A percentile compares a stretch with the other conserved stretches of the same genome.
These are phyloP conservation scores for Nysson spinosus DNA, from an alignment of 2,888 invertebrate species.

Conservation along the genomic window DNA sequence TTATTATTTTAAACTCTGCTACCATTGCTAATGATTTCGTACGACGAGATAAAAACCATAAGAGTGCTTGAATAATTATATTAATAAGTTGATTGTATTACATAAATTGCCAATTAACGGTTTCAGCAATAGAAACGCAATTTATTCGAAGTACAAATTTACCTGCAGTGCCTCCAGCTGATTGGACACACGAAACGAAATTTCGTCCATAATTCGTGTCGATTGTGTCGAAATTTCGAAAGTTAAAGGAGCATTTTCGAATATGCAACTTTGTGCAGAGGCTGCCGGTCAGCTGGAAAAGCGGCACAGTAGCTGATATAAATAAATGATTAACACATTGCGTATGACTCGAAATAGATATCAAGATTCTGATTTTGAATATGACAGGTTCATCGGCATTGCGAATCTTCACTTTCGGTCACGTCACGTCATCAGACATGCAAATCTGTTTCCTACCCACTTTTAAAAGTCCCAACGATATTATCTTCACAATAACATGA, in stretches of 20 bases:
- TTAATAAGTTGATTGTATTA: slow-evolving; percentile 5
- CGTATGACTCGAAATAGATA: slow-evolving; percentile 71
- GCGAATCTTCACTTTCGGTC: neutral
- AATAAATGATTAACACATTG: slow-evolving; percentile 75
- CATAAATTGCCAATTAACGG: neutral
- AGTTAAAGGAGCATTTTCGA: slow-evolving; percentile 27
- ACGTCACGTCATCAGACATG: neutral
- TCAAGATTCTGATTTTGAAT: slow-evolving; percentile 41
- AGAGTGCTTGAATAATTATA: neutral
- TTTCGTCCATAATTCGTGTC: slow-evolving; percentile 71
- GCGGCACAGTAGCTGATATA: slow-evolving; percentile 69
- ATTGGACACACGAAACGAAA: slow-evolving; percentile 71
- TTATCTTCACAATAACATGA: slow-evolving; percentile 15
- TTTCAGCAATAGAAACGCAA: neutral
- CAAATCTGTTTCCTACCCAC: neutral
- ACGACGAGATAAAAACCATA: no score
- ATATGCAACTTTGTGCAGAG: slow-evolving; percentile 29
- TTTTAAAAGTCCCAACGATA: neutral
- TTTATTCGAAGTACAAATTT: slow-evolving; percentile 31
- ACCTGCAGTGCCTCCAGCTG: slow-evolving; percentile 74
- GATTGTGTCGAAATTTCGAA: neutral
- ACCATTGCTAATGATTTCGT: no score
- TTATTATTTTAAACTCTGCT: neutral
- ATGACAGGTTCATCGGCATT: slow-evolving; percentile 24
- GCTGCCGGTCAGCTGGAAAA: slow-evolving; percentile 60